Conservation (phyloP, 2,113 vertebrate genomes). For the Hyaena hyaena region DNA sequence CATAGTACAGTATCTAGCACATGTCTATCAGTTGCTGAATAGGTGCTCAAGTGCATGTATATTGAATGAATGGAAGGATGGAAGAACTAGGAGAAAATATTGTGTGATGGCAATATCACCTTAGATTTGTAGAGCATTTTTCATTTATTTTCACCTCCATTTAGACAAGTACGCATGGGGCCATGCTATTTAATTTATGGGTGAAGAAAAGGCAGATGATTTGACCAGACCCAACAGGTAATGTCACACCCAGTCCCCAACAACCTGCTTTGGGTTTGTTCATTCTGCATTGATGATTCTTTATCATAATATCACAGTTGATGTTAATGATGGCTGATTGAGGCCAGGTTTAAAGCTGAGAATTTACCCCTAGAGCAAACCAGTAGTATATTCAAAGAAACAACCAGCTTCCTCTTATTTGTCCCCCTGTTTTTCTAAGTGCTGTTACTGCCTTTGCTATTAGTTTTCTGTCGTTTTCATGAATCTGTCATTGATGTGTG, state of each 20-base stretch:
- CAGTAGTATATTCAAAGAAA: not conserved
- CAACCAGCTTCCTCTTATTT: not conserved
- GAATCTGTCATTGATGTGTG: not conserved
- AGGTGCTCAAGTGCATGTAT: not conserved
- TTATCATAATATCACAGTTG: not conserved
- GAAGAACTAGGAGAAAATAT: not conserved
- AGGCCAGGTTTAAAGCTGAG: not conserved
- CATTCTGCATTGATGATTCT: not conserved
- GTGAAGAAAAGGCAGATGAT: not conserved
- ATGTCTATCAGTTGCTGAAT: not conserved
- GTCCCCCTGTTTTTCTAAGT: not conserved
- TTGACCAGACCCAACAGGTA: not conserved
- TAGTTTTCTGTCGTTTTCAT: constrained; percentile 23
- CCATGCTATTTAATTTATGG: not conserved
- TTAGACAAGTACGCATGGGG: not conserved
- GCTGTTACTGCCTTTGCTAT: not conserved
- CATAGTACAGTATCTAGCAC: not conserved
- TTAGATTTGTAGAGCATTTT: not conserved
- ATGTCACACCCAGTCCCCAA: not conserved
- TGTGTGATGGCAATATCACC: not conserved
- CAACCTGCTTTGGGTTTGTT: not conserved
- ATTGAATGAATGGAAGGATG: not conserved
- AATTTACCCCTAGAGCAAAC: not conserved
- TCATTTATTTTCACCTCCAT: not conserved
- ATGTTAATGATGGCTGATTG: not conserved